Percentiles rank a stretch among this genome's conserved stretches.
Conservation (phyloP, 2,113 vertebrate genomes). For the Heliornis fulica region DNA sequence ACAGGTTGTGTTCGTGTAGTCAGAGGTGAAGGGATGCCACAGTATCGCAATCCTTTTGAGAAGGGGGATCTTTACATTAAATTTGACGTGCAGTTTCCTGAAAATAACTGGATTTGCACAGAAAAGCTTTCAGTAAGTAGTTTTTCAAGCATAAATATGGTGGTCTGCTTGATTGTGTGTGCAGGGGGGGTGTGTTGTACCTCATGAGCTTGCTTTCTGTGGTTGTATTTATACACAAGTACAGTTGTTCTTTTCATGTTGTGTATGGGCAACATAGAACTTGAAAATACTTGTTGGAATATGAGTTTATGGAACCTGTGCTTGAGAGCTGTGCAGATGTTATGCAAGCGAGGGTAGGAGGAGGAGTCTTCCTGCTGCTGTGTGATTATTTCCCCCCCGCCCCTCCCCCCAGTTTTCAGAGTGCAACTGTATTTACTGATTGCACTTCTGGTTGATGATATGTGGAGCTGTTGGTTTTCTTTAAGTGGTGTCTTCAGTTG, state of each 20-base stretch:
- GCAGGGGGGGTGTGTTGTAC: not conserved
- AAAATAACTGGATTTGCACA: slow-evolving; percentile 98
- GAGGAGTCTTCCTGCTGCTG: not conserved
- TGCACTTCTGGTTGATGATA: not conserved
- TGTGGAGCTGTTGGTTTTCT: not conserved
- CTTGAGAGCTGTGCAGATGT: not conserved
- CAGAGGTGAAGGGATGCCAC: slow-evolving; percentile 96
- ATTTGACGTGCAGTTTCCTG: slow-evolving; percentile 97
- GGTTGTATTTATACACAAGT: not conserved
- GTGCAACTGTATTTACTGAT: not conserved
- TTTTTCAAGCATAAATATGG: not conserved
- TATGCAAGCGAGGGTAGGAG: not conserved
- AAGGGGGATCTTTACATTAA: slow-evolving; percentile 98
- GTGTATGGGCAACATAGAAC: not conserved
- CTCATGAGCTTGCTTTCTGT: not conserved
- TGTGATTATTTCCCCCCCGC: too few relatives aligned
- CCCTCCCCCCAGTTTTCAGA: not conserved
- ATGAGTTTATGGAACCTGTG: not conserved
- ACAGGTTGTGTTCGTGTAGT: slow-evolving; percentile 90
- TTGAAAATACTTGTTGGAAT: not conserved
- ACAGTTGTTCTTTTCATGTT: not conserved
- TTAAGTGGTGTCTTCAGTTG: not conserved
- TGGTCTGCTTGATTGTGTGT: not conserved
- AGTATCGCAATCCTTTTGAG: slow-evolving; percentile 98
- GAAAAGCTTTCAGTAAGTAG: slow-evolving; percentile 93